Base-by-base conservation (phyloP, 2,797 vertebrate genomes). In the Scarus forsteni region DNA sequence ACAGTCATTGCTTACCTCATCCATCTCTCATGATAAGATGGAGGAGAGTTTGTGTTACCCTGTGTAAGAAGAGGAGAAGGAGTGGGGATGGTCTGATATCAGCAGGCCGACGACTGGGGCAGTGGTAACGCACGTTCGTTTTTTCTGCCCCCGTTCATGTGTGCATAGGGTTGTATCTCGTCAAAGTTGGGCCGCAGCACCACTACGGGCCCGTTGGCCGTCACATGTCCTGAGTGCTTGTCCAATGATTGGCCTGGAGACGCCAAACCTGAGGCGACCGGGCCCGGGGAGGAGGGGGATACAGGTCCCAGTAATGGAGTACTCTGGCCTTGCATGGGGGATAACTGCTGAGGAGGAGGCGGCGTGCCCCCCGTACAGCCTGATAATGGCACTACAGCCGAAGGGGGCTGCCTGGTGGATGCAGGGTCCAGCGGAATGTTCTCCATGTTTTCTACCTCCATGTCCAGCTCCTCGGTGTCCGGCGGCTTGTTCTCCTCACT, bases 61-160 rank as follows among this genome's bases (percentile, higher is more conserved):
- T 92, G 91, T 93, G 76, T 85, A 66, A 83, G 70, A 88, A 77
- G 69, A 64, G 72, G 70, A 72, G 50, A 49, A 54, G 58, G 12
- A 65, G 63, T 79, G 68, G 83, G 81, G 84, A 56, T 68, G 83
- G 84, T 85, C 72, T 64, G 71, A 88, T 92, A 95, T 99, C 96
- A 99, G 97, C 98, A 99, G 95, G 97, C 97, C 2, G 98, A 99
- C 19, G 98, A 98, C 94, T 99, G 98, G 83, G 98, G 98, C 92
- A 99, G 92, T 19, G 98, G 97, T 84, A 99, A 87, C 35, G 96
- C 94, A 62, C 97, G 90, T 86, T 99, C 98, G 0, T 98, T 98
- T 91, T 98, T 97, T 79, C 97, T 96, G 6, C 97, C 96, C 46
- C 98, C 98, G 0, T 99, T 99, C 98, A 99, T 99, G 95, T 99